These are phyloP conservation scores for Sphecodes monilicornis DNA, from an alignment of 2,888 invertebrate genomes.

Conservation along the genomic window DNA sequence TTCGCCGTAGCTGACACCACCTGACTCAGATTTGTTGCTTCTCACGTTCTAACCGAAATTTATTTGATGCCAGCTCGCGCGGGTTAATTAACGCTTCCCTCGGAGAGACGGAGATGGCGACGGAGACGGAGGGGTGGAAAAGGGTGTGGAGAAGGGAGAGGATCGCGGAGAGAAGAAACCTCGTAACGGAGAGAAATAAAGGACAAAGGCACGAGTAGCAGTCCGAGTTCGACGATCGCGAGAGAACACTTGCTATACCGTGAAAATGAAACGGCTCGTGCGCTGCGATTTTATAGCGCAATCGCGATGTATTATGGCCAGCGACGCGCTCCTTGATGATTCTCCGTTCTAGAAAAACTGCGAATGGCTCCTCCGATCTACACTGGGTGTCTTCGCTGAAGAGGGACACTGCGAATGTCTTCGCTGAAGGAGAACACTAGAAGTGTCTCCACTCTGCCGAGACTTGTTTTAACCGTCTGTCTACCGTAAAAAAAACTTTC, in stretches of 20 bases:
- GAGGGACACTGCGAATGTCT: neutral
- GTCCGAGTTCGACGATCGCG: conserved; percentile 30
- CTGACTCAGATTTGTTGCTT: conserved; percentile 84
- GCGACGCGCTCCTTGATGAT: neutral
- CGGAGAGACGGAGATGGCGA: conserved; percentile 27
- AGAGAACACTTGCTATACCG: conserved; percentile 22
- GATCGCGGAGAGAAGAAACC: conserved; percentile 7
- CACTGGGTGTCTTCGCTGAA: neutral
- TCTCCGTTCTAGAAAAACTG: neutral
- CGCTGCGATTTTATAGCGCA: conserved; percentile 2
- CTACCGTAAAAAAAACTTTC: no score
- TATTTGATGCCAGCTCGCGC: conserved; percentile 82
- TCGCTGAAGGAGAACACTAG: no score
- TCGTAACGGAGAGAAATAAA: neutral
- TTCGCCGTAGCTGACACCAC: conserved; percentile 82
- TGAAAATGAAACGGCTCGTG: conserved; percentile 45
- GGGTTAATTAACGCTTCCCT: conserved; percentile 81
- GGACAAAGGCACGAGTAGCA: neutral
- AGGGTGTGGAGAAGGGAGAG: neutral
- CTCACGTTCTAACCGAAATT: conserved; percentile 84
- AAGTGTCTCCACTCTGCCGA: no score
- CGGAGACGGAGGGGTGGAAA: neutral
- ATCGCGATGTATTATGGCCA: neutral
- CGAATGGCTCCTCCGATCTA: neutral
- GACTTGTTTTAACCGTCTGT: no score